Conservation (phyloP, 2,888 invertebrate species). For the Plebejus melissa region DNA sequence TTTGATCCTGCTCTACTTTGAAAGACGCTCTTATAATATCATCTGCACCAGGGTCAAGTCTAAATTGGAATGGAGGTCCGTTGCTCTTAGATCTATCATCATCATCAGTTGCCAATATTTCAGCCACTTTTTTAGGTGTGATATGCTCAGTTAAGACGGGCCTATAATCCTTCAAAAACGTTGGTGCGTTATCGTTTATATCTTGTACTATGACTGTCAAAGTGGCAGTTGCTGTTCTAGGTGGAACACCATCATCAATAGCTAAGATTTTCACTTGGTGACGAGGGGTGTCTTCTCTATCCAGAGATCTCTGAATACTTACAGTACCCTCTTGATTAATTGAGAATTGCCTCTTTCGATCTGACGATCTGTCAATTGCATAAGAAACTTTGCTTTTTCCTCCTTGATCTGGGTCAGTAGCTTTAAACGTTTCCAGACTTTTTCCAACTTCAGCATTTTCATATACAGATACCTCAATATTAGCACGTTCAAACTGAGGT, state of each 20-base stretch:
- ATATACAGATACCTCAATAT: slow-evolving; percentile 93
- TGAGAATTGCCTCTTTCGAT: slow-evolving; percentile 94
- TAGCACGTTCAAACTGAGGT: slow-evolving; percentile 95
- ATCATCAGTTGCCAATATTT: slow-evolving; percentile 95
- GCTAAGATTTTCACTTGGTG: slow-evolving; percentile 98
- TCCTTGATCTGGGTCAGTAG: slow-evolving; percentile 97
- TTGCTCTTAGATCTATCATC: slow-evolving; percentile 96
- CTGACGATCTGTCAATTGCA: slow-evolving; percentile 94
- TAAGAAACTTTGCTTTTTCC: slow-evolving; percentile 95
- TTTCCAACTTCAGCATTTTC: slow-evolving; percentile 96
- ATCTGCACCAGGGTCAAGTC: slow-evolving; percentile 95
- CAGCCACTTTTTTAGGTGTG: slow-evolving; percentile 93
- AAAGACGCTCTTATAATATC: slow-evolving; percentile 96
- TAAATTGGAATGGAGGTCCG: slow-evolving; percentile 97
- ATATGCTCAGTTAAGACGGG: slow-evolving; percentile 96
- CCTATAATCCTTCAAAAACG: slow-evolving; percentile 94
- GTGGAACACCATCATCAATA: slow-evolving; percentile 95
- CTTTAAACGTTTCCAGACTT: slow-evolving; percentile 94
- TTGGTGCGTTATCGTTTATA: slow-evolving; percentile 96
- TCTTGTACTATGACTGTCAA: slow-evolving; percentile 96
- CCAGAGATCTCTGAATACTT: slow-evolving; percentile 93
- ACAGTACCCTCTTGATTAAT: slow-evolving; percentile 97
- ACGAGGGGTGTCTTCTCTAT: slow-evolving; percentile 95
- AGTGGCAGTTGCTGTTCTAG: slow-evolving; percentile 95
- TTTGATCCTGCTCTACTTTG: slow-evolving; percentile 97